Evolutionary conservation across 2,888 invertebrate species (phyloP), one percentile per base, ranked within the genome.

Genomic region (Spatulosminthurus flaviceps): DNA sequence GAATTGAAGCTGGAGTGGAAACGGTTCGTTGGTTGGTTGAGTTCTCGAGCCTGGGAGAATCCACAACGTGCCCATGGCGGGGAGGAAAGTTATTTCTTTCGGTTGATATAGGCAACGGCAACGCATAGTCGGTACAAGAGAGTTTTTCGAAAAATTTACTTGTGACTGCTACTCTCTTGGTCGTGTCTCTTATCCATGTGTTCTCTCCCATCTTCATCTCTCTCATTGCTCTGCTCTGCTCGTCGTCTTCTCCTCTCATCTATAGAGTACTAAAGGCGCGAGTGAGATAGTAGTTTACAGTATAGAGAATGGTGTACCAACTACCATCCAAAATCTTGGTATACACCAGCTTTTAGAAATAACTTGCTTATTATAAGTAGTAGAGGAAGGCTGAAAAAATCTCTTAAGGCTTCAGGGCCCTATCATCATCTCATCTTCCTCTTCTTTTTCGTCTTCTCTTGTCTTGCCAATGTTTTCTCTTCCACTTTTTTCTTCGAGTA

Each of bases 31-130:
- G 67, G 67, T 67, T 67, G 41, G 72, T 67, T 70, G 70, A 41
- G 41, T 70, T 70, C 42, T 76, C 76, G 61, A 76, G 75, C 41
- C 73, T 67, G 77, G 74, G 77, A 80, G 80, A 78, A 78, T 78
- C 78, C 78, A 78, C 64, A 78, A 61, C 41, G 61, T 66, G 71
- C 42, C 71, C 71, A 71, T 71, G 78, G 66, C 78, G 78, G 78
- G 78, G 78, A 78, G 78, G 78, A 78, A 78, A 66, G 72, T 72
- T 78, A 72, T 78, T 78, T 66, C 61, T 67, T 66, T 67, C 76
- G 41, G 76, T 76, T 76, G 67, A 76, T 67, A 76, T 76, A 67
- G 76, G 76, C 76, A 70, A 70, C 70, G 70, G 70, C 70, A 76
- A 76, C 76, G 67, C 64, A 64, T 43, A 76, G 67, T 66, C 74